These are phyloP conservation scores for Engraulis encrasicolus DNA, from an alignment of 2,113 vertebrate species.

Conservation along the genomic window DNA sequence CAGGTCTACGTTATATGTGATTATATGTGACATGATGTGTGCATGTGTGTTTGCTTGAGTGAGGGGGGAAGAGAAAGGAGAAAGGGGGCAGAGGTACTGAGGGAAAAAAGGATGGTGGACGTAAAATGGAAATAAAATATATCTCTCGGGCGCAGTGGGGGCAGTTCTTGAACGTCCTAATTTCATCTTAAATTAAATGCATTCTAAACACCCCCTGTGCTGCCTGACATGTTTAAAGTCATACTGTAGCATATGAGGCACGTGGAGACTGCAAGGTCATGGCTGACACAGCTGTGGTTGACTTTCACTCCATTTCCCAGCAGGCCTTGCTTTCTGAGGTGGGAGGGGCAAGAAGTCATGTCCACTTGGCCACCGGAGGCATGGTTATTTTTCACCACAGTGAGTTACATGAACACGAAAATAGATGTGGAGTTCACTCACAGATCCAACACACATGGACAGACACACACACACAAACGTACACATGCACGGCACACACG, in stretches of 20 bases:
- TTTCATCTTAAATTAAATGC: constrained; percentile 8
- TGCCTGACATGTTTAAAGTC: neutral
- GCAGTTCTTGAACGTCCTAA: neutral
- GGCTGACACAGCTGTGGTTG: constrained; percentile 6
- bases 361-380: neutral
- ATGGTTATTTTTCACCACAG: neutral
- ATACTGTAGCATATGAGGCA: neutral
- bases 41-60: too few relatives aligned
- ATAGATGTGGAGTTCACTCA: neutral
- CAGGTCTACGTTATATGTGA: too few relatives aligned
- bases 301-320: constrained; percentile 19
- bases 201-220: neutral
- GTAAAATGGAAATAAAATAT: neutral
- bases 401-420: neutral
- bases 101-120: too few relatives aligned
- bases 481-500: neutral
- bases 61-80: neutral
- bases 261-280: neutral
- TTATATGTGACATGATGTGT: too few relatives aligned
- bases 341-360: neutral
- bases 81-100: too few relatives aligned
- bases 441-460: neutral
- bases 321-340: neutral
- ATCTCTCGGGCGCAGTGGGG: neutral
- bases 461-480: too few relatives aligned